phyloP scores from a whole-genome alignment of 2,888 invertebrate species.

The Linnaemya vulpina region DNA sequence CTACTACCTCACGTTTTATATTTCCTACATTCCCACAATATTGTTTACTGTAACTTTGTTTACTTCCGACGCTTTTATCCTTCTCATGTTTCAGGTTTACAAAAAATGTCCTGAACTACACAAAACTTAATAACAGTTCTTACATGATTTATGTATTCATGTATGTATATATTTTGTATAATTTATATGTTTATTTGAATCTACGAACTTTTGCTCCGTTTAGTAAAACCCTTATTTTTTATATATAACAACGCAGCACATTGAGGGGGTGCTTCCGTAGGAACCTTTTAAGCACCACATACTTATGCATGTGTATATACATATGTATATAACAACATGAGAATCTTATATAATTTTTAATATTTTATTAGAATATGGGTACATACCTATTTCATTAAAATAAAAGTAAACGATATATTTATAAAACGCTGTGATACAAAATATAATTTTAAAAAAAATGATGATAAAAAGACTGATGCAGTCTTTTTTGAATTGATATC shows the following conservation, averaged over 20 bases:
- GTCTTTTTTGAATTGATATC: no score
- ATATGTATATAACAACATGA: not conserved
- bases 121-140: conserved; percentile 28
- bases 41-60: conserved; percentile 54
- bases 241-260: not conserved
- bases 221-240: conserved; percentile 54
- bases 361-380: no score
- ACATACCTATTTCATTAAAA: no score
- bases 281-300: not conserved
- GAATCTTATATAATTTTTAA: no score
- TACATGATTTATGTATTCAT: conserved; percentile 11
- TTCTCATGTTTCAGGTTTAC: not conserved
- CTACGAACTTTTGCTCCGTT: conserved; percentile 46
- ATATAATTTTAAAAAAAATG: no score
- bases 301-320: not conserved
- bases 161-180: not conserved
- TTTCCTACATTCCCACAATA: conserved; percentile 14
- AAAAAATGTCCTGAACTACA: not conserved
- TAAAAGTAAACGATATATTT: no score
- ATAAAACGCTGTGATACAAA: no score
- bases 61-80: conserved; percentile 57
- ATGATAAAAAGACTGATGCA: no score
- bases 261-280: conserved; percentile 29
- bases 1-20: not conserved
- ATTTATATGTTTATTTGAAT: conserved; percentile 12